These are phyloP conservation scores for Rhizomys pruinosus DNA, from an alignment of 2,113 vertebrate species.

Conservation along the genomic window DNA sequence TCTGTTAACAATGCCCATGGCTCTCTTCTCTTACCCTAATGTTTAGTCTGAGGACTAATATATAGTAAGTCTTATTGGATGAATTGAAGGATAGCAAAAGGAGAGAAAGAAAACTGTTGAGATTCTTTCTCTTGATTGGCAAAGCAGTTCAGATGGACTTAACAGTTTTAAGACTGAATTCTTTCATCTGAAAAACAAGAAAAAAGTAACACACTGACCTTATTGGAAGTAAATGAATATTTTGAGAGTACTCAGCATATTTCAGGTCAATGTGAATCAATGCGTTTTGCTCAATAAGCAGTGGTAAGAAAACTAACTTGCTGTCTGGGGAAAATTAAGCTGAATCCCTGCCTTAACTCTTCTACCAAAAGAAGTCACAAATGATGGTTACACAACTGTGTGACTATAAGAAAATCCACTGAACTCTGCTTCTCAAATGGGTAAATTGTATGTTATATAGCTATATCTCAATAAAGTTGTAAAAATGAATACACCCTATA, in stretches of 20 bases:
- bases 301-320: not conserved
- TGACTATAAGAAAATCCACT: not conserved
- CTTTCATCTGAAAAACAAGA: not conserved
- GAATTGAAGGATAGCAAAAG: not conserved
- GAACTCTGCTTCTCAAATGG: not conserved
- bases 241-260: not conserved
- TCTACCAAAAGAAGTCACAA: constrained; percentile 8
- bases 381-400: not conserved
- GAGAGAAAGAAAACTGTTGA: not conserved
- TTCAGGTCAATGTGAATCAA: not conserved
- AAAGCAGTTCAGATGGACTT: not conserved
- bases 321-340: not conserved
- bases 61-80: not conserved
- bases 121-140: not conserved
- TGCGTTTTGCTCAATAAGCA: not conserved
- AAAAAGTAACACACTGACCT: not conserved
- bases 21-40: not conserved
- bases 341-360: not conserved
- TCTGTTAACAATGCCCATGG: not conserved
- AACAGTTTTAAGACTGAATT: not conserved
- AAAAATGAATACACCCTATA: constrained; percentile 27
- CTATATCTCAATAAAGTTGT: not conserved
- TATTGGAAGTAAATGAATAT: not conserved
- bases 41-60: not conserved
- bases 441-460: not conserved